Percentiles rank a stretch among this genome's conserved stretches.
phyloP scores from a whole-genome alignment of 92 coral and sea anemone species.

The Desmophyllum pertusum region DNA sequence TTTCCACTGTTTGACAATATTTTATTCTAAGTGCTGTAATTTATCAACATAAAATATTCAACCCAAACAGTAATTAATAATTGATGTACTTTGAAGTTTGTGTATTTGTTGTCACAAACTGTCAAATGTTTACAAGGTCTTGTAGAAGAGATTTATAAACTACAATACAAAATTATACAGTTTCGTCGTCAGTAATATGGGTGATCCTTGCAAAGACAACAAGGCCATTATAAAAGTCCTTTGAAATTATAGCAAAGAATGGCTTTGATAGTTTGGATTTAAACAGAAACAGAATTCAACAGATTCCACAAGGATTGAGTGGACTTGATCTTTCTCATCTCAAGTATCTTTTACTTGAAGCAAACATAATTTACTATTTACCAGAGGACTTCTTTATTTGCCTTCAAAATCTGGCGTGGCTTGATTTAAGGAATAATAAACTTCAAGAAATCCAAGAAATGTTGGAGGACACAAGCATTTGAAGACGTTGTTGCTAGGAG shows the following conservation, averaged over 20 bases:
- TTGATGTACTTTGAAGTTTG: neutral
- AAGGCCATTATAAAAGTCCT: neutral
- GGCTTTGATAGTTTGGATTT: constrained; percentile 49
- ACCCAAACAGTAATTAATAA: constrained; percentile 16
- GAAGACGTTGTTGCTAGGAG: constrained; percentile 65
- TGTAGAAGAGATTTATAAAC: neutral
- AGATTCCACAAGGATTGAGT: constrained; percentile 55
- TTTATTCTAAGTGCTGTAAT: neutral
- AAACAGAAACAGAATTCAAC: constrained; percentile 37
- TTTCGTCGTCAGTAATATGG: constrained; percentile 2
- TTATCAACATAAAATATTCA: constrained; percentile 5
- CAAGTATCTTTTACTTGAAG: constrained; percentile 68
- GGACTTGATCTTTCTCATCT: constrained; percentile 44
- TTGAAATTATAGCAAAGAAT: constrained; percentile 21
- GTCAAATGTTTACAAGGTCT: neutral
- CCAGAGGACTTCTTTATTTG: constrained; percentile 60
- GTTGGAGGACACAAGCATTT: constrained; percentile 57
- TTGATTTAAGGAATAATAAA: constrained; percentile 70
- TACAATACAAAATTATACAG: neutral
- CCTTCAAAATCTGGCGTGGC: constrained; percentile 67
- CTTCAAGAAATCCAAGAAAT: constrained; percentile 58
- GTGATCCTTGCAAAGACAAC: neutral
- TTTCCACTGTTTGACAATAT: neutral
- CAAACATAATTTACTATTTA: constrained; percentile 48
- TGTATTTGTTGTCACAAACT: neutral